Evolutionary conservation across 2,797 vertebrate genomes (phyloP), one percentile per base, ranked within the genome.

Genomic region (Aldrovandia affinis): DNA sequence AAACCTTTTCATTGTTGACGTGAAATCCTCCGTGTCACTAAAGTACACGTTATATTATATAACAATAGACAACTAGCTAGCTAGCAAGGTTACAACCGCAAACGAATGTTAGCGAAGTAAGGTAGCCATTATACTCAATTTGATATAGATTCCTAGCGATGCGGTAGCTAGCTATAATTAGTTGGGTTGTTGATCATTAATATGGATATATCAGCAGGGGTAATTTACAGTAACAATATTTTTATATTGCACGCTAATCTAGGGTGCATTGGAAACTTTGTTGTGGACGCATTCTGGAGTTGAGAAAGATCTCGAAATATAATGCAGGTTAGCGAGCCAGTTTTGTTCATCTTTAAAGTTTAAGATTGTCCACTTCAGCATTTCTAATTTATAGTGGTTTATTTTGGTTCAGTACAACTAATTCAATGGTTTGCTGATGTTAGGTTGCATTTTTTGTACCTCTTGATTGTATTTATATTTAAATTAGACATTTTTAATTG

Each of bases 191-290:
- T 81, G 54, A 86, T 89, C 85, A 55, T 2, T 50, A 85, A 88
- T 50, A 80, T 28, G 50, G 79, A 42, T 81, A 9, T 83, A 57
- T 50, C 61, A 65, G 55, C n/a, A 80, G 81, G 50, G 86, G 82
- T 84, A 86, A 84, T 84, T 85, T 81, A 75, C 80, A 85, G 83
- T n/a, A n/a, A n/a, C n/a, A n/a, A n/a, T n/a, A n/a, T n/a, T n/a
- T n/a, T n/a, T n/a, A n/a, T n/a, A 65, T 85, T 84, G 83, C 81
- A 80, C 78, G 30, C 25, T 79, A 75, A 63, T 55, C 44, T 85
- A 86, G 86, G 86, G 83, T 87, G 84, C 85, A 86, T 84, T 82
- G 18, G 30, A 68, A 68, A 33, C 81, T n/a, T n/a, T 42, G 81
- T 81, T 77, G 28, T 86, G 78, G 52, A 65, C 81, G 55, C 80